These are phyloP conservation scores for Zaprionus ghesquierei DNA, from an alignment of 1,140 invertebrate genomes.

Conservation along the genomic window DNA sequence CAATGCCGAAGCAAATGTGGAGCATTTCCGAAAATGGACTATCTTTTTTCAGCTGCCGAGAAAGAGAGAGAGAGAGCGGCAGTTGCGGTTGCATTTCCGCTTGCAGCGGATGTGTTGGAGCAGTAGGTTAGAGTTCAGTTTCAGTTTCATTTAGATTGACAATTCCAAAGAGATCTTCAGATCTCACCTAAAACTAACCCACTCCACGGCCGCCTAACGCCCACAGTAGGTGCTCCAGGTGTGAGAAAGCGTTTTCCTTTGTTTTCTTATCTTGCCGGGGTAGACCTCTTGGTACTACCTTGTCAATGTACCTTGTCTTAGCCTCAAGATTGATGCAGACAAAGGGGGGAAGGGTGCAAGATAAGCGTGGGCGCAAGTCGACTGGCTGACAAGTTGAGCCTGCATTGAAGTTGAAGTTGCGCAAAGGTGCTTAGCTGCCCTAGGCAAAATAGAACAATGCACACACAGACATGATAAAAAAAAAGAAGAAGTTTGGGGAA, in stretches of 20 bases:
- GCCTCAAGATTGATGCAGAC: constrained; percentile 58
- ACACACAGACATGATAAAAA: neutral
- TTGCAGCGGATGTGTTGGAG: constrained; percentile 13
- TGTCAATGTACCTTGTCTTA: too few relatives aligned
- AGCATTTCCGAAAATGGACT: constrained; percentile 16
- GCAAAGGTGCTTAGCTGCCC: neutral
- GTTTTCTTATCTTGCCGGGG: constrained; percentile 54
- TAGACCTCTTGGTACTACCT: constrained; percentile 16
- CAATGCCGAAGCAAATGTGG: constrained; percentile 30
- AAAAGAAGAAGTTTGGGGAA: too few relatives aligned
- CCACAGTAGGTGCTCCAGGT: constrained; percentile 45
- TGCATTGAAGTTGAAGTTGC: neutral
- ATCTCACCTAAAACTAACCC: constrained; percentile 12
- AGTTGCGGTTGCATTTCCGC: neutral
- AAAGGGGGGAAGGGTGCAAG: too few relatives aligned
- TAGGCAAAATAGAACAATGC: neutral
- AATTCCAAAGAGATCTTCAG: constrained; percentile 38
- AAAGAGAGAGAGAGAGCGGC: neutral
- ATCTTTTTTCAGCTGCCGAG: neutral
- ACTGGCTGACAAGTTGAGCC: neutral
- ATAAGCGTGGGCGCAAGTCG: constrained; percentile 28
- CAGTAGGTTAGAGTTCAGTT: constrained; percentile 39
- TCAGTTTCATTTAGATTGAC: neutral
- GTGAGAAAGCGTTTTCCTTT: constrained; percentile 54
- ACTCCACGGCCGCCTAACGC: constrained; percentile 36